Evolutionary conservation across 2,113 vertebrate genomes (phyloP).

Genomic region (Saguinus imperator): DNA sequence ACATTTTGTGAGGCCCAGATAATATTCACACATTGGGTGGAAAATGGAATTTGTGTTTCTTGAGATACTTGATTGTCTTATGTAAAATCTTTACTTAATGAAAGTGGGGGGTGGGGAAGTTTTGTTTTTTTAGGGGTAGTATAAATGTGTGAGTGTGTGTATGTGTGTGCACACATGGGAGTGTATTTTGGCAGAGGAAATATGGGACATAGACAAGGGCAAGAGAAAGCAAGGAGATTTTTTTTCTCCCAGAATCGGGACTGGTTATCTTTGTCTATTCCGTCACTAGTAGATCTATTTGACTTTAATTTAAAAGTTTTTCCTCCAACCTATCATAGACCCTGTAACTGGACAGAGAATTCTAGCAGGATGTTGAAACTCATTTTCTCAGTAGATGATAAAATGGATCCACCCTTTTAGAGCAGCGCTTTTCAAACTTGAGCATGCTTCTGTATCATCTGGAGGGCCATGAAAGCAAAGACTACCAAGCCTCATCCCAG

Average conservation of each 20-base stretch:
- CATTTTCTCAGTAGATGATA: background rate
- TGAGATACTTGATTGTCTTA: background rate
- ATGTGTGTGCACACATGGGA: accelerated
- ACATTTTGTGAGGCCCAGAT: background rate
- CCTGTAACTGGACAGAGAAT: background rate
- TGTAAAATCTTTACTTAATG: background rate
- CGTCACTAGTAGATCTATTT: background rate
- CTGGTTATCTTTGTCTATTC: background rate
- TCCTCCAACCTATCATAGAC: background rate
- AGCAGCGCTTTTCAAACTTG: background rate
- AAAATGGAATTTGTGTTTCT: background rate
- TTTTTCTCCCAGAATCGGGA: background rate
- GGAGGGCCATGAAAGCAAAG: background rate
- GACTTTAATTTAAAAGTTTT: background rate
- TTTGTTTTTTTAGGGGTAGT: background rate
- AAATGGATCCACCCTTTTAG: background rate
- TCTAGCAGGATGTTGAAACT: background rate
- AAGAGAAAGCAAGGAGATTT: background rate
- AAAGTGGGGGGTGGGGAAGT: background rate
- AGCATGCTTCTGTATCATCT: background rate
- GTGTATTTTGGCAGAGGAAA: background rate
- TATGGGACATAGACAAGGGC: accelerated
- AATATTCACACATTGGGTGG: background rate
- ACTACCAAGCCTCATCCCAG: background rate
- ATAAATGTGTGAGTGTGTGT: background rate